Conservation (phyloP, 2,888 invertebrate genomes). For the Deilephila porcellus region DNA sequence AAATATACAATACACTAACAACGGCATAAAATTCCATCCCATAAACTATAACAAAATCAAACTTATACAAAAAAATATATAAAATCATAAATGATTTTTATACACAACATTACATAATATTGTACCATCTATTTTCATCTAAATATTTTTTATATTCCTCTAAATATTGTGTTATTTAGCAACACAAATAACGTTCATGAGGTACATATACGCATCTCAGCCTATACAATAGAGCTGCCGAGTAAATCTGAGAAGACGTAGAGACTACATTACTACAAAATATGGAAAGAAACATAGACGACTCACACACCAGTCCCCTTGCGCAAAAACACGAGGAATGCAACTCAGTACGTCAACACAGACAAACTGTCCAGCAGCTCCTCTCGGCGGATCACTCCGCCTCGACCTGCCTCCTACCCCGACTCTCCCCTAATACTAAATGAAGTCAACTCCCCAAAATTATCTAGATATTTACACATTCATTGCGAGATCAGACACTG, state of each 20-base stretch:
- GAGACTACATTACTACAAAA: not conserved
- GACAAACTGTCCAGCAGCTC: too few relatives aligned
- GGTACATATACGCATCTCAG: too few relatives aligned
- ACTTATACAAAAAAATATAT: not conserved
- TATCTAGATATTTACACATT: slow-evolving; percentile 6
- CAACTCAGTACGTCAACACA: not conserved
- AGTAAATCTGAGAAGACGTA: not conserved
- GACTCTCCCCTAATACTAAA: not conserved
- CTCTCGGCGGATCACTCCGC: too few relatives aligned
- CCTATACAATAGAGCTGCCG: not conserved
- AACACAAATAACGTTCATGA: too few relatives aligned
- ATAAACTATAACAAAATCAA: slow-evolving; percentile 15
- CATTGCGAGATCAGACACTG: slow-evolving; percentile 18
- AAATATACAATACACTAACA: slow-evolving; percentile 6
- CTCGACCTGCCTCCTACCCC: too few relatives aligned
- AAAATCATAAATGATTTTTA: not conserved
- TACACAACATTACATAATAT: not conserved
- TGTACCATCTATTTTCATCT: not conserved
- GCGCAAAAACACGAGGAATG: not conserved
- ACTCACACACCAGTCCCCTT: too few relatives aligned
- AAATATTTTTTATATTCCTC: too few relatives aligned
- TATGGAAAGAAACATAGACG: not conserved
- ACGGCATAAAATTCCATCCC: slow-evolving; percentile 15
- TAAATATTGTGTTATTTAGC: too few relatives aligned
- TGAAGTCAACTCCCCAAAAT: not conserved